Evolutionary conservation across 2,797 vertebrate genomes (phyloP).

Genomic region (Brotula barbata): DNA sequence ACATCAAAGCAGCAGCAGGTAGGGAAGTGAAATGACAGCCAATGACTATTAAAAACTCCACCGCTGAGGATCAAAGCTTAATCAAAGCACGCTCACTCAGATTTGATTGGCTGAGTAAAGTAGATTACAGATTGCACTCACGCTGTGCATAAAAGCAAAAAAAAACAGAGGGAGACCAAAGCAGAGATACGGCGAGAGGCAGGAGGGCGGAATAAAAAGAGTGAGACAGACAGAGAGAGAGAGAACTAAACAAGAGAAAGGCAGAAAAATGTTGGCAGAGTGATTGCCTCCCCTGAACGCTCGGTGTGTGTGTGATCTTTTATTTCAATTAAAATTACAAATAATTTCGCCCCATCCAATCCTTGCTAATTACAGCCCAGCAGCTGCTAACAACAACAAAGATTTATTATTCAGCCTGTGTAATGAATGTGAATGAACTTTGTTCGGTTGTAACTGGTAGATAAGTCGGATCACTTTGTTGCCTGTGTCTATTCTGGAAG

Average conservation of each 20-base stretch:
- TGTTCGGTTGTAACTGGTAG: slow-evolving; percentile 26
- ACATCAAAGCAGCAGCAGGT: slow-evolving; percentile 63
- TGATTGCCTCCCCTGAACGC: slow-evolving; percentile 33
- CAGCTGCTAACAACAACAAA: slow-evolving; percentile 44
- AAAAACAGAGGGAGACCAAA: too few relatives aligned
- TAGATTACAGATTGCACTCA: slow-evolving; percentile 31
- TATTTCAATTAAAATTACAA: slow-evolving; percentile 53
- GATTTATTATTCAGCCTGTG: slow-evolving; percentile 54
- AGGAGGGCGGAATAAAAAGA: not conserved
- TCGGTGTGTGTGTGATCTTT: slow-evolving; percentile 44
- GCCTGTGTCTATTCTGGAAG: too few relatives aligned
- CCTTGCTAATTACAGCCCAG: slow-evolving; percentile 62
- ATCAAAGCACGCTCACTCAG: slow-evolving; percentile 20
- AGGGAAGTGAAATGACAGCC: slow-evolving; percentile 42
- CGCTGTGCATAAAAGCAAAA: slow-evolving; percentile 22
- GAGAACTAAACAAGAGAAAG: not conserved
- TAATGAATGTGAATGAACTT: slow-evolving; percentile 40
- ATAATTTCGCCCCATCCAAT: slow-evolving; percentile 54
- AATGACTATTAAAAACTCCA: slow-evolving; percentile 53
- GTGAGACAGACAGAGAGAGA: not conserved
- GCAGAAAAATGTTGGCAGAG: slow-evolving; percentile 7
- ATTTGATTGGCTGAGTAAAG: slow-evolving; percentile 58
- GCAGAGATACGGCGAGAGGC: not conserved
- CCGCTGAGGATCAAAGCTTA: slow-evolving; percentile 56
- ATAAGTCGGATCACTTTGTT: too few relatives aligned